A percentile compares a stretch with the other conserved stretches of the same genome.
Evolutionary conservation across 2,888 invertebrate genomes (phyloP).

Genomic region (Acanthacorydalis orientalis): DNA sequence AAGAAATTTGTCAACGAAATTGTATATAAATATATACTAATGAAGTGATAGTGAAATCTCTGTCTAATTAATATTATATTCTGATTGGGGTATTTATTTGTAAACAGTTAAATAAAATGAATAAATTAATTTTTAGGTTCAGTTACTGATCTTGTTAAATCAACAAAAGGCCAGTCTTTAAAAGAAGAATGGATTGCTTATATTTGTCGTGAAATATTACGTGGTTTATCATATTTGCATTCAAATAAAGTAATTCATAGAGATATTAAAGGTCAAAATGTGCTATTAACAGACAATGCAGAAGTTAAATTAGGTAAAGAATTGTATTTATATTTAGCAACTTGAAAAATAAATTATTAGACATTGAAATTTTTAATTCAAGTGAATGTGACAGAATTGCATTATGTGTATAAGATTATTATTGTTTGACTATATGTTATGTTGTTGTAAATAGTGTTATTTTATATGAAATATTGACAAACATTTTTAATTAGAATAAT

Average conservation of each 20-base stretch:
- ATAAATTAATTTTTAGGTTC: slow-evolving; percentile 41
- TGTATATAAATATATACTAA: no score
- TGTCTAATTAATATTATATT: no score
- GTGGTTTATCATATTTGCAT: slow-evolving; percentile 94
- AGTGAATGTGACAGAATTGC: no score
- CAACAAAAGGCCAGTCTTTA: slow-evolving; percentile 92
- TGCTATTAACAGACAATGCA: slow-evolving; percentile 96
- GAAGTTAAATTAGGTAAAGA: slow-evolving; percentile 89
- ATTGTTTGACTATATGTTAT: no score
- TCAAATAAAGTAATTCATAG: slow-evolving; percentile 98
- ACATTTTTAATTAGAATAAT: no score
- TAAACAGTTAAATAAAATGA: no score
- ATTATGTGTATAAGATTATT: no score
- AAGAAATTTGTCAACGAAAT: neutral
- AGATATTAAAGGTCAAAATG: slow-evolving; percentile 99
- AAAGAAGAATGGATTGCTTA: slow-evolving; percentile 99
- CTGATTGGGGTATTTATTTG: no score
- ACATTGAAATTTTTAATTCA: neutral
- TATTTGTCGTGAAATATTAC: slow-evolving; percentile 88
- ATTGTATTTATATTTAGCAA: neutral
- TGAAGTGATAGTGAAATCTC: no score
- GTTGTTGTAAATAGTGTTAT: no score
- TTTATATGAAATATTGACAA: no score
- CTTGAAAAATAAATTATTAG: neutral
- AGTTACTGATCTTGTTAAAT: slow-evolving; percentile 97